Conservation (phyloP, 2,888 invertebrate species). For the Dynastes maya region DNA sequence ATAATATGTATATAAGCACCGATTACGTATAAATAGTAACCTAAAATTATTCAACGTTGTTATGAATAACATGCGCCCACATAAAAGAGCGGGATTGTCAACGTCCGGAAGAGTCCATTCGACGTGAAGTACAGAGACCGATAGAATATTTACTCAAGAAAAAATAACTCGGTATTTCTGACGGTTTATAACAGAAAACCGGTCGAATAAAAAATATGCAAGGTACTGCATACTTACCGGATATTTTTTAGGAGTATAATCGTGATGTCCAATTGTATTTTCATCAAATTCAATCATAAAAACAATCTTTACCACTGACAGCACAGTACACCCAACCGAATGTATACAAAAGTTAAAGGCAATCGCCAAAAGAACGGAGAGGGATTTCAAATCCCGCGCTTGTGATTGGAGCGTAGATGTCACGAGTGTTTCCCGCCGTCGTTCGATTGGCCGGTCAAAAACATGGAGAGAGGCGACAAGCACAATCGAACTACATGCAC, state of each 20-base stretch:
- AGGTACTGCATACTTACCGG: slow-evolving; percentile 75
- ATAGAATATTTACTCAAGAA: slow-evolving; percentile 45
- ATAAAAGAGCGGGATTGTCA: slow-evolving; percentile 69
- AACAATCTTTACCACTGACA: slow-evolving; percentile 68
- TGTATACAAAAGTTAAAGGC: slow-evolving; percentile 70
- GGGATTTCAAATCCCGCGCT: slow-evolving; percentile 70
- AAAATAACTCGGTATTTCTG: slow-evolving; percentile 54
- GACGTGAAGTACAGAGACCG: not conserved
- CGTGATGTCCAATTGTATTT: slow-evolving; percentile 79
- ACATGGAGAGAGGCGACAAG: slow-evolving; percentile 53
- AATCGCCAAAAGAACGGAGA: slow-evolving; percentile 67
- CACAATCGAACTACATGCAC: slow-evolving; percentile 59
- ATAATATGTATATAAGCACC: not conserved
- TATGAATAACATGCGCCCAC: slow-evolving; percentile 55
- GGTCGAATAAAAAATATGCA: slow-evolving; percentile 60
- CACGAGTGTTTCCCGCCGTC: slow-evolving; percentile 69
- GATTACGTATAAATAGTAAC: slow-evolving; percentile 41
- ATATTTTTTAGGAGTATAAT: slow-evolving; percentile 78
- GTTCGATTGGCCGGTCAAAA: slow-evolving; percentile 63
- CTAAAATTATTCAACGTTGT: slow-evolving; percentile 43
- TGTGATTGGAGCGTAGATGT: slow-evolving; percentile 65
- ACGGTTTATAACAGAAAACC: slow-evolving; percentile 66
- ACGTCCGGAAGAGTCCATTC: slow-evolving; percentile 63
- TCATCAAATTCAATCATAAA: slow-evolving; percentile 81
- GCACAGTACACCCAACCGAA: slow-evolving; percentile 70